Conservation (phyloP, 1,140 invertebrate species). For the Ruditapes philippinarum region DNA sequence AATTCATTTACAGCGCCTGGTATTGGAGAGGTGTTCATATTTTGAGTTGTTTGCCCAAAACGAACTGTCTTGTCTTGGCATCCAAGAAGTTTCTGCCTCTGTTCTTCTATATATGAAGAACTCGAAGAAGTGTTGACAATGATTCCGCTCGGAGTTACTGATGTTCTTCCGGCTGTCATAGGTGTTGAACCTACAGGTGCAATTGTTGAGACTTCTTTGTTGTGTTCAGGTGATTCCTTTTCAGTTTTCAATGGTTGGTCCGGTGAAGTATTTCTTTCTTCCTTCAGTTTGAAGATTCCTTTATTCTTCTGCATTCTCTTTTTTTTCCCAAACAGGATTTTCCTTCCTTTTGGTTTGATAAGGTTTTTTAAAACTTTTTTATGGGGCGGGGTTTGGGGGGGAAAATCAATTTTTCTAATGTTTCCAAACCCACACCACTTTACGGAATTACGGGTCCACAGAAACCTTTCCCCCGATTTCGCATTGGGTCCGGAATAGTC, state of each 20-base stretch:
- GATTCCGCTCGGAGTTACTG: constrained; percentile 3
- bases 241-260: too few relatives aligned
- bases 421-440: constrained; percentile 1
- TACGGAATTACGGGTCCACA: constrained; percentile 13
- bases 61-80: not conserved
- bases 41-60: not conserved
- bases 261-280: not conserved
- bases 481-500: constrained; percentile 25
- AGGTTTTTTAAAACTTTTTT: not conserved
- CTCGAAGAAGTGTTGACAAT: not conserved
- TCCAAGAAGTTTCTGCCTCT: not conserved
- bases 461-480: constrained; percentile 18
- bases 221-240: not conserved
- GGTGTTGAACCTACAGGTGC: too few relatives aligned
- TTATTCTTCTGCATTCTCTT: not conserved
- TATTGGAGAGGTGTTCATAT: not conserved
- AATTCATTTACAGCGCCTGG: not conserved
- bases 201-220: not conserved
- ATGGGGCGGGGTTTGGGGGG: not conserved
- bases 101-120: constrained; percentile 5
- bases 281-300: constrained; percentile 17
- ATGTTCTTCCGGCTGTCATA: not conserved
- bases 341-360: constrained; percentile 40
- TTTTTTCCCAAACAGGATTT: constrained; percentile 55
- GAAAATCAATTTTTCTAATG: constrained; percentile 46